phyloP scores from a whole-genome alignment of 2,797 vertebrate species.

The Lepus townsendii region DNA sequence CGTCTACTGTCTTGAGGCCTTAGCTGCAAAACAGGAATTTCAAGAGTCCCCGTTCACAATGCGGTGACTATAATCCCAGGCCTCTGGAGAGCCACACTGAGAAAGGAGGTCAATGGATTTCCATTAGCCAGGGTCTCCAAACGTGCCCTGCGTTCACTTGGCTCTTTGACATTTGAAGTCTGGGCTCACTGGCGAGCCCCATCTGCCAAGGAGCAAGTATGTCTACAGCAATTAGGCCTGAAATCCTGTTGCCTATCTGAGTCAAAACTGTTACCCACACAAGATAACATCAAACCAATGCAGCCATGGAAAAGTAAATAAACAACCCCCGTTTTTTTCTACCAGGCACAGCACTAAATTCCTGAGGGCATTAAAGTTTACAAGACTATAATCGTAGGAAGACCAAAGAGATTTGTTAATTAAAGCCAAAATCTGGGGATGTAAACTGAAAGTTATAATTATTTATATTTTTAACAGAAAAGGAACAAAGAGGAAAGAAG shows the following conservation, averaged over 20 bases:
- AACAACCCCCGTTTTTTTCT: slow-evolving; percentile 61
- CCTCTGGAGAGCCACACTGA: slow-evolving; percentile 14
- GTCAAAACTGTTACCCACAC: slow-evolving; percentile 73
- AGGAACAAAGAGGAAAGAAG: not conserved
- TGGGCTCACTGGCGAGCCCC: slow-evolving; percentile 68
- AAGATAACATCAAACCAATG: slow-evolving; percentile 68
- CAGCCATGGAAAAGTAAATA: slow-evolving; percentile 70
- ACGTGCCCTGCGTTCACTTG: slow-evolving; percentile 55
- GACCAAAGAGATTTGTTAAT: slow-evolving; percentile 12
- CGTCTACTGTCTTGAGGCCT: not conserved
- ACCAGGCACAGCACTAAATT: not conserved
- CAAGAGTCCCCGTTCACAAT: not conserved
- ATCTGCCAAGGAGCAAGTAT: slow-evolving; percentile 78
- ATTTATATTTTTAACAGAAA: slow-evolving; percentile 38
- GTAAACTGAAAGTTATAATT: slow-evolving; percentile 22
- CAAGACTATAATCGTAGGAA: not conserved
- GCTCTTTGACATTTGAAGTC: slow-evolving; percentile 70
- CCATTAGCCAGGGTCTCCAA: slow-evolving; percentile 35
- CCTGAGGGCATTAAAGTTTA: slow-evolving; percentile 34
- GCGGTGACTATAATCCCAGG: slow-evolving; percentile 3
- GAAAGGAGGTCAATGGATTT: slow-evolving; percentile 60
- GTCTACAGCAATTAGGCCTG: slow-evolving; percentile 77
- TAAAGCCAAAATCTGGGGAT: slow-evolving; percentile 50
- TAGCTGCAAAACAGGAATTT: slow-evolving; percentile 21
- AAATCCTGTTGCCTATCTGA: slow-evolving; percentile 73